Evolutionary conservation across 2,888 invertebrate genomes (phyloP), one percentile per base, ranked within the genome.

Genomic region (Chorisops tibialis): DNA sequence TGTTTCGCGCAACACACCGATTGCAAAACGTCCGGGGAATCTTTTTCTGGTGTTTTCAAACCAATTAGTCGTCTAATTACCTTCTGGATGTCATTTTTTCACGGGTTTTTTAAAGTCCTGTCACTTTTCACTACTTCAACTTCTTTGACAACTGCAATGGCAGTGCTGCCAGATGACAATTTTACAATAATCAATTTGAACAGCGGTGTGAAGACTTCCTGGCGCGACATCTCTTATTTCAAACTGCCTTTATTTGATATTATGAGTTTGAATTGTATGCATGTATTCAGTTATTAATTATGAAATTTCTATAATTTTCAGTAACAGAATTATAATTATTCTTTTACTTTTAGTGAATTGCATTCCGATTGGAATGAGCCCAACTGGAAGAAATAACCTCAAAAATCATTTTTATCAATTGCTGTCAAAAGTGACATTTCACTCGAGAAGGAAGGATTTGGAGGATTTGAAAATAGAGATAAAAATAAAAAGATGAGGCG

Each of bases 401-500:
- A 37, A 6, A 37, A 6, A 37, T 37, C 11, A 9, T 37, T 37
- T 37, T 37, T 37, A 37, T 37, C 41, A 41, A n/a, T n/a, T 41
- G 41, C 12, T 3, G 4, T 6, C n/a, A 12, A 14, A 41, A 41
- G 16, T 41, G 30, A 30, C 30, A 30, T 30, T 30, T 30, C 30
- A 30, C 9, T 30, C 3, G 3, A 9, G 7, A 5, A 30, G 30
- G 2, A 30, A 37, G 37, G 11, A 37, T 37, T 37, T 37, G 6
- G 37, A 37, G 7, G 11, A 30, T 30, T 30, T 30, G 5, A 7
- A 5, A 30, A 2, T 30, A 1, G 9, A 30, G 9, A 1, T 30
- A 30, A 30, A 30, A 30, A 9, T 30, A 9, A 2, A 30, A 30
- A 30, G n/a, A 73, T 74, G 78, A 82, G 78, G 69, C 71, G 73